Percentiles rank a stretch among this genome's conserved stretches.
Evolutionary conservation across 2,888 invertebrate species (phyloP).

Genomic region (Lasioglossum figueresi): DNA sequence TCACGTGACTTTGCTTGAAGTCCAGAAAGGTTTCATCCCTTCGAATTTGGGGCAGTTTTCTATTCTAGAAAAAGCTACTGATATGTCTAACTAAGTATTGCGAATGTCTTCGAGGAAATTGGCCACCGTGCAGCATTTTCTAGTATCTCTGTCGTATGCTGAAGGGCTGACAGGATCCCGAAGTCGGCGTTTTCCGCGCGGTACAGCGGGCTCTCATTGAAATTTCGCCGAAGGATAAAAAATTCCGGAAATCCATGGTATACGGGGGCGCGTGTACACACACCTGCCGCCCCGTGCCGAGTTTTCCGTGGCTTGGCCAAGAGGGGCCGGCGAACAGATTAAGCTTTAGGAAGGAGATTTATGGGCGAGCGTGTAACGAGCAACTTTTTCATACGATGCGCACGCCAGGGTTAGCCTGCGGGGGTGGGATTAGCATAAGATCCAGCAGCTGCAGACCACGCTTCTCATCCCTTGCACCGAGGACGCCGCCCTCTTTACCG

Average conservation of each 20-base stretch:
- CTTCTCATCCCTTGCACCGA: slow-evolving; percentile 35
- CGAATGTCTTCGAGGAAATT: neutral
- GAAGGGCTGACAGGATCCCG: neutral
- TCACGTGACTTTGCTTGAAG: no score
- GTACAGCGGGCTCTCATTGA: slow-evolving; percentile 23
- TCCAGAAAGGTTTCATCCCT: no score
- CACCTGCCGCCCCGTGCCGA: slow-evolving; percentile 69
- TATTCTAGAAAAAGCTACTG: neutral
- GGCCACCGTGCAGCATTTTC: neutral
- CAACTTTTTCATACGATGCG: slow-evolving; percentile 79
- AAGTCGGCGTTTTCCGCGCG: neutral
- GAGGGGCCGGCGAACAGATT: slow-evolving; percentile 77
- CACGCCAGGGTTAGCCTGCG: slow-evolving; percentile 75
- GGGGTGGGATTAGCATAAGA: slow-evolving; percentile 82
- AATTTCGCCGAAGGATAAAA: slow-evolving; percentile 72
- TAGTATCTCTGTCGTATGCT: no score
- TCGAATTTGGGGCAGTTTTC: neutral
- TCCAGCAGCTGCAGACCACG: slow-evolving; percentile 79
- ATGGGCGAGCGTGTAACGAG: slow-evolving; percentile 81
- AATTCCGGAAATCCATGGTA: slow-evolving; percentile 78
- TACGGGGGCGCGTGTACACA: slow-evolving; percentile 70
- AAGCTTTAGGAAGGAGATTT: slow-evolving; percentile 81
- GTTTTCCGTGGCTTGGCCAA: slow-evolving; percentile 67
- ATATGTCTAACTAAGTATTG: neutral
- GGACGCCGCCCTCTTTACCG: slow-evolving; percentile 28